Conservation (phyloP, 2,113 vertebrate species). For the Sebastes fasciatus region DNA sequence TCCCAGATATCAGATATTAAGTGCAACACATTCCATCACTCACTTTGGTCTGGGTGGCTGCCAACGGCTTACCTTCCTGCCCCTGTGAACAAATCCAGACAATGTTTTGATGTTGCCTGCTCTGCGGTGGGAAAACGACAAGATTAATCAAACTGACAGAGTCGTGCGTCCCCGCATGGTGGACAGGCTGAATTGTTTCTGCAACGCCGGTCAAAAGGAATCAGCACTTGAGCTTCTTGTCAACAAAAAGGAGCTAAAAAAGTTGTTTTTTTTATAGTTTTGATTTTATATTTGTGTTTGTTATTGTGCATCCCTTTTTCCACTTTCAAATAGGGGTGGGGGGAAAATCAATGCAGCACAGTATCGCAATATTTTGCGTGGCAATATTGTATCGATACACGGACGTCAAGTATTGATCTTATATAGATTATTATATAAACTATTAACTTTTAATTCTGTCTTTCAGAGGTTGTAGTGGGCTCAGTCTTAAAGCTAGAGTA, state of each 20-base stretch:
- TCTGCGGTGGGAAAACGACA: conserved; percentile 28
- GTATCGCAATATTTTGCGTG: too few species aligned
- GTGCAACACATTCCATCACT: conserved; percentile 63
- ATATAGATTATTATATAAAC: too few species aligned
- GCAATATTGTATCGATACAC: too few species aligned
- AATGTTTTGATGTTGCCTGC: conserved; percentile 45
- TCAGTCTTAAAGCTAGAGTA: too few species aligned
- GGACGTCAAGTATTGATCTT: too few species aligned
- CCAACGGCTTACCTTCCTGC: conserved; percentile 64
- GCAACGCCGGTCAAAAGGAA: conserved; percentile 12
- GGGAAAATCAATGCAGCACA: too few species aligned
- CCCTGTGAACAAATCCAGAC: conserved; percentile 48
- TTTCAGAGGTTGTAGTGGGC: too few species aligned
- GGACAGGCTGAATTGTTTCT: conserved; percentile 32
- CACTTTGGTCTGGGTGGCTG: conserved; percentile 34
- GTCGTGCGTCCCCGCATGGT: neutral
- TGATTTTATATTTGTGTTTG: neutral
- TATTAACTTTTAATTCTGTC: too few species aligned
- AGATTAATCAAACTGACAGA: conserved; percentile 54
- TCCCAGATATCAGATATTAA: conserved; percentile 54
- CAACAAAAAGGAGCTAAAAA: conserved; percentile 15
- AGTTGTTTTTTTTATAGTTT: neutral
- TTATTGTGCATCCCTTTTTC: conserved; percentile 15
- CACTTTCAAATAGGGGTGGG: neutral
- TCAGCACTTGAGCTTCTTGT: conserved; percentile 5